These are phyloP conservation scores for Forbesichthys agassizii DNA, from an alignment of 2,113 vertebrate genomes.

Conservation along the genomic window DNA sequence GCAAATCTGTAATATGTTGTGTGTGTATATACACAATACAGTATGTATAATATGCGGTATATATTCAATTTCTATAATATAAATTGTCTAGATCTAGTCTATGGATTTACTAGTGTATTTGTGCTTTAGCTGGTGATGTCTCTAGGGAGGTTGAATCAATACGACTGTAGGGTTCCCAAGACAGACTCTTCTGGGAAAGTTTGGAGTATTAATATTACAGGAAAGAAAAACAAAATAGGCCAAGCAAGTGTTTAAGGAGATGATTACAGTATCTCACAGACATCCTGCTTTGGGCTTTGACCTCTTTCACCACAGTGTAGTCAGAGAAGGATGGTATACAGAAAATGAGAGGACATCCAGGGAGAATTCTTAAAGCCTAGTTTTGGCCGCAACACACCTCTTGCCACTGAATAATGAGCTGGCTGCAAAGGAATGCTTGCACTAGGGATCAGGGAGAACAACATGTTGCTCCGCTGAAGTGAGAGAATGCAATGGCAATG, in stretches of 20 bases:
- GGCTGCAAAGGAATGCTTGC: constrained; percentile 6
- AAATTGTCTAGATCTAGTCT: too few species aligned
- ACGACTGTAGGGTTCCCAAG: constrained; percentile 9
- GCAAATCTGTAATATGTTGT: not conserved
- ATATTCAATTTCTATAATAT: too few species aligned
- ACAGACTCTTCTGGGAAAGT: not conserved
- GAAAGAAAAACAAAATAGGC: constrained; percentile 18
- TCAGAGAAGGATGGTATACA: not conserved
- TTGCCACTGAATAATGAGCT: constrained; percentile 40
- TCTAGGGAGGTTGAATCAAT: constrained; percentile 61
- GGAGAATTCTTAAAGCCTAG: constrained; percentile 6
- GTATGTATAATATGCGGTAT: too few species aligned
- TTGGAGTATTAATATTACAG: not conserved
- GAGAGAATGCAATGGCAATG: constrained; percentile 3
- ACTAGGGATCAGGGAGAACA: not conserved
- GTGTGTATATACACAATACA: too few species aligned
- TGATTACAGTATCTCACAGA: constrained; percentile 26
- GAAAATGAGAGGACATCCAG: constrained; percentile 7
- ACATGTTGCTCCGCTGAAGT: too few species aligned
- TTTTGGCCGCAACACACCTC: constrained; percentile 8
- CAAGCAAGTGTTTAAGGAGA: not conserved
- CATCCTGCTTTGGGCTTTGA: constrained; percentile 25
- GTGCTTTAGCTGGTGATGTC: too few species aligned
- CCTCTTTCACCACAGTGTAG: not conserved
- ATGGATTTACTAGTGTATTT: too few species aligned